Conservation (phyloP, 1,140 invertebrate species). For the Aricia agestis region DNA sequence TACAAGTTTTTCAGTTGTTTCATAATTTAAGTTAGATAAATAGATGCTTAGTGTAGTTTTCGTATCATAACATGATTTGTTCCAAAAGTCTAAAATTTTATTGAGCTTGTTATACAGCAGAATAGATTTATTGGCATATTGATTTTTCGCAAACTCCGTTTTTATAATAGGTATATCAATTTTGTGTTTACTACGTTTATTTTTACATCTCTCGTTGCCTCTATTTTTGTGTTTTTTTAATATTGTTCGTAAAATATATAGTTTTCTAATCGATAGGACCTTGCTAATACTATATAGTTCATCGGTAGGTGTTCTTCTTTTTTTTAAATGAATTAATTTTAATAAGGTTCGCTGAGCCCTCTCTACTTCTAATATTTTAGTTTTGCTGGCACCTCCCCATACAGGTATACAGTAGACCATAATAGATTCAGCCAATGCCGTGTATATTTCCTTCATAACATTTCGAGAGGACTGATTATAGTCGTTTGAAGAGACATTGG, state of each 20-base stretch:
- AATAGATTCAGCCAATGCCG: constrained; percentile 19
- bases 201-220: neutral
- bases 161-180: no score
- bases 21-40: no score
- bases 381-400: constrained; percentile 21
- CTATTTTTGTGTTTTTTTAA: constrained; percentile 16
- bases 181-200: neutral
- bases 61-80: no score
- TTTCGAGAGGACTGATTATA: neutral
- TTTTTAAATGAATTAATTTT: constrained; percentile 2
- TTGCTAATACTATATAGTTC: constrained; percentile 8
- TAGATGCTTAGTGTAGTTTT: no score
- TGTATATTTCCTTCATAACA: constrained; percentile 18
- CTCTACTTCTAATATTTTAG: constrained; percentile 16
- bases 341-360: no score
- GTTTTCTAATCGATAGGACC: constrained; percentile 8
- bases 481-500: neutral
- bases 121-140: no score
- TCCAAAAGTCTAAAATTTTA: no score
- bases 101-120: no score
- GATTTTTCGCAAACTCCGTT: no score
- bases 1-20: no score
- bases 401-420: constrained; percentile 21
- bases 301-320: constrained; percentile 5
- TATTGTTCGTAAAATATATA: constrained; percentile 14